Evolutionary conservation across 2,797 vertebrate genomes (phyloP), one percentile per base, ranked within the genome.

Genomic region (Neostethus bicornis): DNA sequence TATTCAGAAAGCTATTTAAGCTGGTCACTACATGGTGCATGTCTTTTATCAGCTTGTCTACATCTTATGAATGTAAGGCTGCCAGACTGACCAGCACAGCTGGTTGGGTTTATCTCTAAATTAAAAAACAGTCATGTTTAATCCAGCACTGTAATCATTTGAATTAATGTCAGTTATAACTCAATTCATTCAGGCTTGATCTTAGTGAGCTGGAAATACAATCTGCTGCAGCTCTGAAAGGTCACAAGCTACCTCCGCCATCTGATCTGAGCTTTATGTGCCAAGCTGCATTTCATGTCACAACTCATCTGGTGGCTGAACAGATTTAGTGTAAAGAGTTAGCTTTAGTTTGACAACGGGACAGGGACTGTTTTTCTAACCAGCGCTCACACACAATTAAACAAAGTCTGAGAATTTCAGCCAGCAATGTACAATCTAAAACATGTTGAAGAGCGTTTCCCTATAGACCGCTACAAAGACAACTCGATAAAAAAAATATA

Each of bases 171-270:
- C 34, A 16, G 1, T 28, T 26, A 10, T 28, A 28, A 28, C 28
- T 28, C 10, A 28, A 8, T 9, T 26, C 2, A 1, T 28, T 3
- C 28, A 2, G 9, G 26, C 26, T 11, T 3, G 46, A 32, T 17
- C 25, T 2, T 11, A 9, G 2, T 4, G 19, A 2, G 6, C 23
- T 20, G 29, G 16, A 56, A 45, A 66, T 48, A 1, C 13, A 24
- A 69, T 43, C 41, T 21, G 12, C 48, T 20, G 7, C 16, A 16
- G 44, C 19, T 43, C 10, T 17, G 11, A 34, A 76, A 61, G 42
- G 48, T 67, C 48, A 57, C 37, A 14, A 24, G 57, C 59, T 45
- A 38, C 67, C 32, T 8, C 4, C 10, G 29, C 52, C 53, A 73
- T 31, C 43, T 44, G 51, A 46, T 45, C 31, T 44, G 17, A 20